Percentiles rank a stretch among this genome's conserved stretches.
These are phyloP conservation scores for Phaethon lepturus DNA, from an alignment of 2,113 vertebrate genomes.

Conservation along the genomic window DNA sequence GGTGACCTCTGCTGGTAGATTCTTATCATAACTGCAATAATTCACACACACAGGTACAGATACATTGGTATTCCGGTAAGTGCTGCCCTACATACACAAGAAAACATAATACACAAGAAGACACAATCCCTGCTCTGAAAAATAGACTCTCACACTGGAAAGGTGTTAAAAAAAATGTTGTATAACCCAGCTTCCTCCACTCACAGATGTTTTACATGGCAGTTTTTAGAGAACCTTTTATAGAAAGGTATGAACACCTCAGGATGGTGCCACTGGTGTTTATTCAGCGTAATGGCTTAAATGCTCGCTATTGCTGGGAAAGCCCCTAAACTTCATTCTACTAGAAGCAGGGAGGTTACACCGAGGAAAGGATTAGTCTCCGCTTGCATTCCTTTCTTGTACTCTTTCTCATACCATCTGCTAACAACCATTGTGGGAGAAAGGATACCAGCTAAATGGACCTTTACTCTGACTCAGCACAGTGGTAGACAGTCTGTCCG, in stretches of 20 bases:
- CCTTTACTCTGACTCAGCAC: slow-evolving; percentile 54
- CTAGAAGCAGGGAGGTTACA: not conserved
- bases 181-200: not conserved
- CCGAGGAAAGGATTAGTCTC: not conserved
- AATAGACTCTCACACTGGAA: not conserved
- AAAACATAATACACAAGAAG: not conserved
- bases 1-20: slow-evolving; percentile 65
- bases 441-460: not conserved
- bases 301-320: not conserved
- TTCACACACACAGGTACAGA: not conserved
- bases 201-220: not conserved
- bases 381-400: slow-evolving; percentile 21
- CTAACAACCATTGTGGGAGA: slow-evolving; percentile 15
- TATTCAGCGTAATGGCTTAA: not conserved
- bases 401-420: not conserved
- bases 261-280: not conserved
- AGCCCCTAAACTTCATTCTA: not conserved
- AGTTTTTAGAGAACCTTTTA: not conserved
- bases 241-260: not conserved
- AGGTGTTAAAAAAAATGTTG: not conserved
- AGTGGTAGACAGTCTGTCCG: not conserved
- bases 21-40: slow-evolving; percentile 19
- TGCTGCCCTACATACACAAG: not conserved
- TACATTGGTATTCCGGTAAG: not conserved
- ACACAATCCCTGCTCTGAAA: not conserved